Base-by-base conservation (phyloP, 2,888 invertebrate genomes). In the Dicyrtoma fusca region DNA sequence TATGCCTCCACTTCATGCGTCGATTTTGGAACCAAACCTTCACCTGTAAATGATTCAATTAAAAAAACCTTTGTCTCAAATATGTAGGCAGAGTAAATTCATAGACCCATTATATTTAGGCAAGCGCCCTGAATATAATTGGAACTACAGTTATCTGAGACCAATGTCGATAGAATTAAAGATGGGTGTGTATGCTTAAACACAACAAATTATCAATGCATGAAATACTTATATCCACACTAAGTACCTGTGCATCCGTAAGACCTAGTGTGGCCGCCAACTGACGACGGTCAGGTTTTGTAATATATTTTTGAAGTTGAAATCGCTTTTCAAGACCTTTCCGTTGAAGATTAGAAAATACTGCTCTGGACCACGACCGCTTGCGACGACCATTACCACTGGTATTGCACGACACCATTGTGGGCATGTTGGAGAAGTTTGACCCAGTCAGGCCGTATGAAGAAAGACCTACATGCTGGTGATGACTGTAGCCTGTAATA, bases 11-110 rank as follows among this genome's bases (percentile, higher is more conserved):
- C 83, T 93, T 93, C 92, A 93, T 93, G 71, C 93, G 88, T 0
- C 93, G 87, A 82, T 94, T 95, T 86, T 95, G 95, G 83, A 94
- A 95, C 94, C 94, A 94, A 1, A 95, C 94, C 85, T 94, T 94
- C 1, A 94, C 94, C 91, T 92, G 83, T 13, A 81, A 62, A 73
- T 62, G 69, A 69, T n/a, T n/a, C n/a, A n/a, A n/a, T n/a, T n/a
- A n/a, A n/a, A n/a, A n/a, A n/a, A n/a, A n/a, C n/a, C n/a, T n/a
- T n/a, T n/a, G n/a, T n/a, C n/a, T n/a, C n/a, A n/a, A n/a, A n/a
- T n/a, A n/a, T n/a, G n/a, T n/a, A n/a, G n/a, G n/a, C n/a, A n/a
- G n/a, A n/a, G n/a, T n/a, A n/a, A n/a, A n/a, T n/a, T n/a, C n/a
- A n/a, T n/a, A n/a, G n/a, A n/a, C n/a, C n/a, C n/a, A n/a, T n/a